phyloP scores from a whole-genome alignment of 1,140 invertebrate genomes.

The Atta colombica region DNA sequence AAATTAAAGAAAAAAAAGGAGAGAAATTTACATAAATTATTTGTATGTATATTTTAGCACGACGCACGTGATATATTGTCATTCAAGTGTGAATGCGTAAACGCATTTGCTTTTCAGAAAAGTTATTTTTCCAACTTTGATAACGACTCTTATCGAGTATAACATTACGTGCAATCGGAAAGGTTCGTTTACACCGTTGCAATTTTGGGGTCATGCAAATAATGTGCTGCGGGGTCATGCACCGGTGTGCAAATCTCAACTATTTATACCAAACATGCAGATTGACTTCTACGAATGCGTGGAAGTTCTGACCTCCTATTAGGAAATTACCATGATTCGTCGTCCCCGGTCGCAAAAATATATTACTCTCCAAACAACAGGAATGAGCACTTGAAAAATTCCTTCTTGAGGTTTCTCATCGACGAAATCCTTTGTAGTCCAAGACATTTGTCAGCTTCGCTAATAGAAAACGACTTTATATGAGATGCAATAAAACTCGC shows the following conservation, averaged over 20 bases:
- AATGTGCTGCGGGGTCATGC: too few relatives aligned
- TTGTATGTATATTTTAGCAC: background rate
- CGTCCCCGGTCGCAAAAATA: background rate
- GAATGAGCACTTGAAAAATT: background rate
- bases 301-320: background rate
- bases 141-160: conserved; percentile 43
- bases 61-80: background rate
- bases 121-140: conserved; percentile 16
- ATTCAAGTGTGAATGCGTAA: background rate
- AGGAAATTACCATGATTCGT: background rate
- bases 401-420: too few relatives aligned
- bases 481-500: conserved; percentile 11
- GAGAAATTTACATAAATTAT: background rate
- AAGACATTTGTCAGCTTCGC: conserved; percentile 7
- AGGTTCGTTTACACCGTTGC: conserved; percentile 38
- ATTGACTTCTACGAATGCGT: background rate
- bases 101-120: conserved; percentile 27
- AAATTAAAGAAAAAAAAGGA: background rate
- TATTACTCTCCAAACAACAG: conserved; percentile 1
- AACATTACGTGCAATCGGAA: background rate
- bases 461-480: background rate
- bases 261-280: conserved; percentile 44
- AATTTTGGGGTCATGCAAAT: conserved; percentile 15
- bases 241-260: conserved; percentile 12
- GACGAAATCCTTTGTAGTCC: background rate